Percentiles rank a stretch among this genome's conserved stretches.
Conservation (phyloP, 2,797 vertebrate genomes). For the Neomorphus geoffroyi region DNA sequence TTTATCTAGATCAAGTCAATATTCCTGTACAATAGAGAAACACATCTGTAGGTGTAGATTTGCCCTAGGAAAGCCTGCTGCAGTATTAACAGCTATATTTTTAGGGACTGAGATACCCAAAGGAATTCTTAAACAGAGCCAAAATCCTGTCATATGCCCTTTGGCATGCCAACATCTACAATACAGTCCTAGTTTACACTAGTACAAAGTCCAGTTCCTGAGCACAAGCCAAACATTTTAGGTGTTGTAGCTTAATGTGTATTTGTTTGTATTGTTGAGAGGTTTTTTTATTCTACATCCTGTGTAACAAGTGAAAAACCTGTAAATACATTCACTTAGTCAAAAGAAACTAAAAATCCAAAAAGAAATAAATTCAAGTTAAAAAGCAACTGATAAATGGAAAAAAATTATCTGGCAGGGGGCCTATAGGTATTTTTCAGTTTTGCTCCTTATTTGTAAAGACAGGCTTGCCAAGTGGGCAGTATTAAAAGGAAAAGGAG, state of each 20-base stretch:
- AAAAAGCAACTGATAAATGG: neutral
- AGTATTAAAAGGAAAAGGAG: neutral
- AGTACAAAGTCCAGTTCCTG: neutral
- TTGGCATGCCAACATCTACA: neutral
- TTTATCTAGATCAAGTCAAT: neutral
- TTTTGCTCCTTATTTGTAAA: neutral
- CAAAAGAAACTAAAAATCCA: neutral
- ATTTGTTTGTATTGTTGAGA: neutral
- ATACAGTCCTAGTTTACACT: neutral
- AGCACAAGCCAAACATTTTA: neutral
- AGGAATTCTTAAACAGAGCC: neutral
- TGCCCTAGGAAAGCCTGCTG: neutral
- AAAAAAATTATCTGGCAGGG: neutral
- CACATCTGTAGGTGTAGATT: neutral
- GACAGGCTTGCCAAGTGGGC: neutral
- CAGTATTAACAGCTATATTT: neutral
- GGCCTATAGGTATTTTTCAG: neutral
- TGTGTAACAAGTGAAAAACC: neutral
- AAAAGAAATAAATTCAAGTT: neutral
- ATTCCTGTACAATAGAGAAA: neutral
- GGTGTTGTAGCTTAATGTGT: neutral
- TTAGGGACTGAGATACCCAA: neutral
- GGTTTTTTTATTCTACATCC: neutral
- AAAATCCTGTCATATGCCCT: neutral
- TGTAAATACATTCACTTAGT: fast-evolving